phyloP scores from a whole-genome alignment of 2,888 invertebrate genomes.

The Microchrysa polita region DNA sequence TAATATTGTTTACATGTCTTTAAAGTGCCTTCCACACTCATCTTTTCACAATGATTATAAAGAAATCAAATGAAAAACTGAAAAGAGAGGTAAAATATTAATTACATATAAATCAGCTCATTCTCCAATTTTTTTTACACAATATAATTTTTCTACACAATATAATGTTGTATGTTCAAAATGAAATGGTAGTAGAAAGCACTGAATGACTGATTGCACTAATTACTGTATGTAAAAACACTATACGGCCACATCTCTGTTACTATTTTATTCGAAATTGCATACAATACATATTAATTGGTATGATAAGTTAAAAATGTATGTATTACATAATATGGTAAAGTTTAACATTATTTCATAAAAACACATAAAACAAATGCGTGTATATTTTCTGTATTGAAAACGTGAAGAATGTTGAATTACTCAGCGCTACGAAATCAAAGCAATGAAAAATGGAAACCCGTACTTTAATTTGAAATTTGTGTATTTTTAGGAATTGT shows the following conservation, averaged over 20 bases:
- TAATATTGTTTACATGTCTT: neutral
- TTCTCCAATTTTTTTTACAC: constrained; percentile 25
- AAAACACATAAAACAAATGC: constrained; percentile 19
- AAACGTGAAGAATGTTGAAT: neutral
- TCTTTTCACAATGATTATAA: neutral
- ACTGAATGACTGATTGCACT: constrained; percentile 30
- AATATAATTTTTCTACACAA: too few species aligned
- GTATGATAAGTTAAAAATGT: neutral
- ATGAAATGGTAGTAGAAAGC: constrained; percentile 23
- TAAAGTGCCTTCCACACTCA: neutral
- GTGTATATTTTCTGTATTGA: constrained; percentile 25
- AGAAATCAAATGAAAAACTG: too few species aligned
- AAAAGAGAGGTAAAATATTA: neutral
- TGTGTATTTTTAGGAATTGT: constrained; percentile 48
- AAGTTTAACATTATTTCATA: constrained; percentile 6
- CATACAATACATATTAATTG: constrained; percentile 9
- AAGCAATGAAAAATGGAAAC: constrained; percentile 20
- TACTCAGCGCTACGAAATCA: neutral
- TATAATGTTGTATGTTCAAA: constrained; percentile 1
- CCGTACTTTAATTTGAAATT: constrained; percentile 40
- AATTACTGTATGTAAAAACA: constrained; percentile 4
- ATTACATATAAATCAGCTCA: constrained; percentile 11
- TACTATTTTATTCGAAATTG: constrained; percentile 7
- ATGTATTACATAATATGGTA: constrained; percentile 13
- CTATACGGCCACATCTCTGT: neutral